Conservation (phyloP, 2,888 invertebrate genomes). For the Tenodera sinensis region DNA sequence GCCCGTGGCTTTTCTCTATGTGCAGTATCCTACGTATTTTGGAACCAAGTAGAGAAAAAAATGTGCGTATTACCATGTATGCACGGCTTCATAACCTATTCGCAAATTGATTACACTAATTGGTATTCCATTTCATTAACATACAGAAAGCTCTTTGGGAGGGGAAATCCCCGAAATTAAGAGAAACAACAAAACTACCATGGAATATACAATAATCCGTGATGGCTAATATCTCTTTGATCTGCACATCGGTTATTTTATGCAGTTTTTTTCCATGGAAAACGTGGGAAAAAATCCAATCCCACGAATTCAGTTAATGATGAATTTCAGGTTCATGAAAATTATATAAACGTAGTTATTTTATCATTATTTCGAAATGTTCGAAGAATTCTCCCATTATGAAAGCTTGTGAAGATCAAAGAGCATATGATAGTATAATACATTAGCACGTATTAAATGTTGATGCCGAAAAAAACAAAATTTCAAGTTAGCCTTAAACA, state of each 20-base stretch:
- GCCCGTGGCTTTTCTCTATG: background rate
- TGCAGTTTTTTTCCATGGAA: background rate
- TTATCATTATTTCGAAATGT: background rate
- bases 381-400: background rate
- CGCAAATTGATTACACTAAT: slow-evolving; percentile 16
- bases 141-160: background rate
- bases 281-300: background rate
- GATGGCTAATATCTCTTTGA: background rate
- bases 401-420: background rate
- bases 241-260: background rate
- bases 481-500: too few relatives aligned
- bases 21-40: background rate
- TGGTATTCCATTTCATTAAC: slow-evolving; percentile 21
- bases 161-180: background rate
- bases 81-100: background rate
- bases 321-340: background rate
- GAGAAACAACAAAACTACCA: background rate
- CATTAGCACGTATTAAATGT: background rate
- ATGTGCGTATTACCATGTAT: background rate
- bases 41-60: background rate
- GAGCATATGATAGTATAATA: background rate
- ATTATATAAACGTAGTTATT: background rate
- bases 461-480: background rate
- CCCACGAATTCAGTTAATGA: background rate
- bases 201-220: background rate